Evolutionary conservation across 2,888 invertebrate genomes (phyloP).

Genomic region (Monopis laevigella): DNA sequence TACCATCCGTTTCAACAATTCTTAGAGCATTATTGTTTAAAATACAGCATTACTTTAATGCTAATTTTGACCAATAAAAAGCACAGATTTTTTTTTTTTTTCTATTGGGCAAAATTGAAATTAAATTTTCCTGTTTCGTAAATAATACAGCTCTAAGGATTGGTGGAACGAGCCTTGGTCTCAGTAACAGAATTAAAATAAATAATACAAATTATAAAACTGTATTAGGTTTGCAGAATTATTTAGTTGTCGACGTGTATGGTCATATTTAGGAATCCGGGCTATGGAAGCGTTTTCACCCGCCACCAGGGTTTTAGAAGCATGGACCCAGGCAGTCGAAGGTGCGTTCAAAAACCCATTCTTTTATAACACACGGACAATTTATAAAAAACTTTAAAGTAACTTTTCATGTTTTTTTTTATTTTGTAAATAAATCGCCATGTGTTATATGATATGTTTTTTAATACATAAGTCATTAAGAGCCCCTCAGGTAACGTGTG

Average conservation of each 20-base stretch:
- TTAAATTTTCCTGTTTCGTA: no score
- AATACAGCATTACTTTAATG: no score
- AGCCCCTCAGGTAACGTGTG: constrained; percentile 55
- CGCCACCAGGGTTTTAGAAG: constrained; percentile 56
- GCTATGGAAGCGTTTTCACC: constrained; percentile 31
- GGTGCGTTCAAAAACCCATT: constrained; percentile 26
- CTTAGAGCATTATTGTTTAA: no score
- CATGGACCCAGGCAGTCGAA: constrained; percentile 40
- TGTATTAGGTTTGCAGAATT: constrained; percentile 14
- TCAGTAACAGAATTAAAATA: constrained; percentile 21
- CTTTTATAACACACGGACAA: neutral
- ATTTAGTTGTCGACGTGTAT: constrained; percentile 25
- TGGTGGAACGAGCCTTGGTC: constrained; percentile 24
- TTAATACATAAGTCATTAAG: constrained; percentile 22
- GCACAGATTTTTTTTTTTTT: no score
- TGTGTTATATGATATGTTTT: constrained; percentile 19
- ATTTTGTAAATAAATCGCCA: constrained; percentile 18
- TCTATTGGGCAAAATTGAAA: no score
- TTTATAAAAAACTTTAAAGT: no score
- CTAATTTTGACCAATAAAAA: no score
- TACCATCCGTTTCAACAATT: no score
- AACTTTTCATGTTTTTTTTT: no score
- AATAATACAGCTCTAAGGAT: neutral
- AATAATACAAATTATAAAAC: constrained; percentile 16
- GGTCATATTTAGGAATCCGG: constrained; percentile 19